Percentiles rank a stretch among this genome's conserved stretches.
These are phyloP conservation scores for Nannoperca australis DNA, from an alignment of 2,797 vertebrate genomes.

Conservation along the genomic window DNA sequence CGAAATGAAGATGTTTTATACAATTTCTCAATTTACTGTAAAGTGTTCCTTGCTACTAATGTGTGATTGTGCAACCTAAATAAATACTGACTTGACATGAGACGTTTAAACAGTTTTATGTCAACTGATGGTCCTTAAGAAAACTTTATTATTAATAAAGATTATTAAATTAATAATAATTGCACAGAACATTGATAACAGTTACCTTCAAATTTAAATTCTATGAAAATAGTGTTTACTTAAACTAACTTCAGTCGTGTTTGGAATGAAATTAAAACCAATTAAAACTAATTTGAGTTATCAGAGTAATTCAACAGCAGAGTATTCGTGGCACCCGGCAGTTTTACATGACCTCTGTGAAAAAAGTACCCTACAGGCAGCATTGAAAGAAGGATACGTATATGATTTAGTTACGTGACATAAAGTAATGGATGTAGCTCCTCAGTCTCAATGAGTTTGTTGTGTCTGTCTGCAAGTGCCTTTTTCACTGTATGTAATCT, in stretches of 20 bases:
- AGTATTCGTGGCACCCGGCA: not conserved
- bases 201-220: no score
- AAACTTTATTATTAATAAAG: not conserved
- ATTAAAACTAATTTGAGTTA: not conserved
- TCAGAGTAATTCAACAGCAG: constrained; percentile 15
- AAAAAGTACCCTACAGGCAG: not conserved
- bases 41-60: accelerated
- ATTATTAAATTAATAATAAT: not conserved
- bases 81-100: not conserved
- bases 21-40: accelerated
- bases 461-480: constrained; percentile 17
- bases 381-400: not conserved
- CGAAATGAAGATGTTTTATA: not conserved
- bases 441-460: not conserved
- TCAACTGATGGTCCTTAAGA: not conserved
- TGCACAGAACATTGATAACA: not conserved
- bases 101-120: not conserved
- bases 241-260: not conserved
- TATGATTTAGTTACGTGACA: not conserved
- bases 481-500: constrained; percentile 14
- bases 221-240: not conserved
- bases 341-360: not conserved
- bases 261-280: not conserved
- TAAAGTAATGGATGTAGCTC: constrained; percentile 17
- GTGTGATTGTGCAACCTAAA: not conserved